Evolutionary conservation across 2,797 vertebrate species (phyloP).

Genomic region (Distichodus sexfasciatus): DNA sequence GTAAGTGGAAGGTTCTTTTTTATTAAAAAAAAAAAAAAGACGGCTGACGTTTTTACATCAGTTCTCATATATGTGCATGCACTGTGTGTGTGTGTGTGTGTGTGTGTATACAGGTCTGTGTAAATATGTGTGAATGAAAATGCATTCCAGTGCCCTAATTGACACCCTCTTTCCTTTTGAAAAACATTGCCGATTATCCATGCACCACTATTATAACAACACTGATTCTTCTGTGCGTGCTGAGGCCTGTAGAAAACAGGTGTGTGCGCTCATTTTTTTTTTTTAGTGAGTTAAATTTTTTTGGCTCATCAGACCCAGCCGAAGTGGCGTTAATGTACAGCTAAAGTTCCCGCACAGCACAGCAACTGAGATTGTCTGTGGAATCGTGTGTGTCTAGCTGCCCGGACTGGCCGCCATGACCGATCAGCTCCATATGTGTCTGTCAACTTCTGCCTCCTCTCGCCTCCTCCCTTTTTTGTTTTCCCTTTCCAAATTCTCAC

Average conservation of each 20-base stretch:
- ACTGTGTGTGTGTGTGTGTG: no score
- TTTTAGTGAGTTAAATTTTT: conserved; percentile 1
- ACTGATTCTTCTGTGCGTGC: neutral
- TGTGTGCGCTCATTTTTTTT: no score
- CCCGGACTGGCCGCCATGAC: conserved; percentile 3
- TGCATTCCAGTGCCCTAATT: no score
- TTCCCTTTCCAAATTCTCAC: conserved; percentile 47
- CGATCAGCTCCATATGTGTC: conserved; percentile 43
- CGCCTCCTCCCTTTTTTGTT: conserved; percentile 36
- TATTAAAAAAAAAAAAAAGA: no score
- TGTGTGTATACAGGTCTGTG: no score
- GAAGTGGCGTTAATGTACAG: neutral
- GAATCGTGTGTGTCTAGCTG: neutral
- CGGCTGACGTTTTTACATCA: no score
- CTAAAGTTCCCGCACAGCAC: neutral
- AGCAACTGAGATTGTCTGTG: neutral
- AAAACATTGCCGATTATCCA: no score
- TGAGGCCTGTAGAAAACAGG: neutral
- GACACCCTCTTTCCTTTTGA: no score
- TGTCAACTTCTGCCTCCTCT: conserved; percentile 44
- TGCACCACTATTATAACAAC: neutral
- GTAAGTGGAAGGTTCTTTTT: no score
- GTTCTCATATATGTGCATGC: no score
- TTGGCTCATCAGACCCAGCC: neutral
- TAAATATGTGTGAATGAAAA: no score